phyloP scores from a whole-genome alignment of 1,140 invertebrate species.

The Drosophila lacteicornis region DNA sequence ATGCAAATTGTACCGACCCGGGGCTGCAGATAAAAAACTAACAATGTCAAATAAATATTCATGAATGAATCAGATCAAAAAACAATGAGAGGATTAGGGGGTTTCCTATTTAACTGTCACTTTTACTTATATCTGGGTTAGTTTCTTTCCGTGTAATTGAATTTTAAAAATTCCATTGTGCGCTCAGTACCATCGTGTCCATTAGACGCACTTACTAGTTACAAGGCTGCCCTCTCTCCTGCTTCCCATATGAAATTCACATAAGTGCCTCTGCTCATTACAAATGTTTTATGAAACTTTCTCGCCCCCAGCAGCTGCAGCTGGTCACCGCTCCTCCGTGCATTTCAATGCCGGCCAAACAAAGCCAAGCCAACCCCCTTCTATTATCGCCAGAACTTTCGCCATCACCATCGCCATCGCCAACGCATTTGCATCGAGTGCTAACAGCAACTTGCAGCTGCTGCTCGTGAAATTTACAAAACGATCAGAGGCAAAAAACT shows the following conservation, averaged over 20 bases:
- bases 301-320: constrained; percentile 13
- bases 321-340: constrained; percentile 18
- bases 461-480: constrained; percentile 69
- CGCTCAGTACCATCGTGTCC: constrained; percentile 2
- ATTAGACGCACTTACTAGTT: constrained; percentile 1
- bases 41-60: not conserved
- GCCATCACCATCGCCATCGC: constrained; percentile 24
- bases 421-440: constrained; percentile 50
- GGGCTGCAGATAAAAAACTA: not conserved
- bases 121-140: too few relatives aligned
- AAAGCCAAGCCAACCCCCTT: constrained; percentile 25
- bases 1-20: constrained; percentile 1
- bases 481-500: constrained; percentile 33
- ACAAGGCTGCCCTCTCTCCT: not conserved
- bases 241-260: constrained; percentile 36
- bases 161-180: constrained; percentile 12
- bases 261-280: constrained; percentile 32
- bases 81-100: not conserved
- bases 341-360: constrained; percentile 21
- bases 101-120: too few relatives aligned
- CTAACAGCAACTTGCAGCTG: constrained; percentile 64
- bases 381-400: constrained; percentile 15
- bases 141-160: constrained; percentile 12
- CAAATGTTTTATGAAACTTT: constrained; percentile 41
- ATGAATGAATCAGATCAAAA: constrained; percentile 4